Evolutionary conservation across 92 coral and sea anemone species (phyloP).

Genomic region (Epizoanthus illoricatus): DNA sequence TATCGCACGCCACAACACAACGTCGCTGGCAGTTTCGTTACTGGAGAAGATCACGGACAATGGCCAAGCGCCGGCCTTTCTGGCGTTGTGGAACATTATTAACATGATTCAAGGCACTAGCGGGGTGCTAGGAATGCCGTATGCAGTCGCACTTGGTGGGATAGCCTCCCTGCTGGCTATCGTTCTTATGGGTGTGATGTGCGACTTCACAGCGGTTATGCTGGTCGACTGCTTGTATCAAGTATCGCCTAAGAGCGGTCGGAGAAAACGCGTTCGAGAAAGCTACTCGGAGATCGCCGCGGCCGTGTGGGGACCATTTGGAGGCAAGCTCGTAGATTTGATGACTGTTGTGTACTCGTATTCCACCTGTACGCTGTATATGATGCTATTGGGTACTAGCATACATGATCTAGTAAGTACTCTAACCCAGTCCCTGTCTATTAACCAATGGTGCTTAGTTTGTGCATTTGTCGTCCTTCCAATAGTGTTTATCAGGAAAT

Average conservation of each 20-base stretch:
- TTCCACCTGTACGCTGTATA: slow-evolving; percentile 45
- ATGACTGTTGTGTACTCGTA: slow-evolving; percentile 62
- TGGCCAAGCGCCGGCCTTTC: slow-evolving; percentile 71
- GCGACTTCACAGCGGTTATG: slow-evolving; percentile 51
- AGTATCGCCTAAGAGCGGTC: slow-evolving; percentile 69
- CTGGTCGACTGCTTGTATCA: slow-evolving; percentile 76
- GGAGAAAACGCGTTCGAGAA: slow-evolving; percentile 72
- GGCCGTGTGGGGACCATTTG: slow-evolving; percentile 76
- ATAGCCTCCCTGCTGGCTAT: slow-evolving; percentile 50
- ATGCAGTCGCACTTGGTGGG: slow-evolving; percentile 71
- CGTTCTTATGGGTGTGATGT: slow-evolving; percentile 57
- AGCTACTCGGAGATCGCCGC: slow-evolving; percentile 85
- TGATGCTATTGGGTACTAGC: slow-evolving; percentile 64
- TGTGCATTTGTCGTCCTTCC: slow-evolving; percentile 58
- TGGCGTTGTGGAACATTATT: slow-evolving; percentile 76
- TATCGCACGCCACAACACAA: slow-evolving; percentile 16
- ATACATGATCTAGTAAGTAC: slow-evolving; percentile 46
- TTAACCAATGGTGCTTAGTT: slow-evolving; percentile 65
- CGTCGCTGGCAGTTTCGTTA: slow-evolving; percentile 45
- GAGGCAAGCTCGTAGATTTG: slow-evolving; percentile 70
- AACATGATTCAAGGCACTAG: slow-evolving; percentile 71
- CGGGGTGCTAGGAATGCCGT: slow-evolving; percentile 67
- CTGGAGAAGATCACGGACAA: slow-evolving; percentile 63
- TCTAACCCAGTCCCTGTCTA: slow-evolving; percentile 25
- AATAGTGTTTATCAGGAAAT: slow-evolving; percentile 56